Evolutionary conservation across 2,888 invertebrate species (phyloP), one percentile per base, ranked within the genome.

Genomic region (Trachelus stipa): DNA sequence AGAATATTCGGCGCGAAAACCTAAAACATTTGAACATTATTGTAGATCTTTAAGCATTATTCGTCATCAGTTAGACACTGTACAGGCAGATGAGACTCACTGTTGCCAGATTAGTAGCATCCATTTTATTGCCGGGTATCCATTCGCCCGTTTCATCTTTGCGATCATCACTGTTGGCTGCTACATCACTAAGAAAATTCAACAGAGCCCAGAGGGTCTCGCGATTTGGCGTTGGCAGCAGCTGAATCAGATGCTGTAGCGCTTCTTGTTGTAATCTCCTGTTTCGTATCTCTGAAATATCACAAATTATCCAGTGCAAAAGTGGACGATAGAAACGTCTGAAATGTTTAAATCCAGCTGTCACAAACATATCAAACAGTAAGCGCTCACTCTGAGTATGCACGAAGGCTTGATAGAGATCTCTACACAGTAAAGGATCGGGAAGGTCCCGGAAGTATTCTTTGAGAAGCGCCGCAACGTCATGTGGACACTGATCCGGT

Each of bases 1-100:
- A 98, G 93, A 86, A 98, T 96, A 88, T 98, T 98, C 0, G 98
- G 98, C 2, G 98, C 98, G 91, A 98, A 97, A 69, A 98, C 94
- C 91, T 91, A 78, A 56, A 56, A 23, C 9, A 71, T 71, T 71
- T 34, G 12, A 71, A 71, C 23, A 3, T 31, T 31, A 71, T 31
- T 56, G 9, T 9, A 9, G 6, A 56, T 9, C 23, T 4, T 56
- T 9, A 9, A 56, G 23, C 56, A 9, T 23, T 9, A 56, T 56
- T 56, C 9, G 9, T 56, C 56, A 23, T 56, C 56, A 56, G 15
- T 23, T 40, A 23, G 56, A 56, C 9, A 23, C 56, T 23, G 9
- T 23, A 56, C 56, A 23, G 56, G 23, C 56, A 56, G 23, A 56
- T 2, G 1, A 56, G 9, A 83, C 86, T 89, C 83, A 91, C 91